Conservation (phyloP, 2,888 invertebrate genomes). For the Stenichneumon culpator region DNA sequence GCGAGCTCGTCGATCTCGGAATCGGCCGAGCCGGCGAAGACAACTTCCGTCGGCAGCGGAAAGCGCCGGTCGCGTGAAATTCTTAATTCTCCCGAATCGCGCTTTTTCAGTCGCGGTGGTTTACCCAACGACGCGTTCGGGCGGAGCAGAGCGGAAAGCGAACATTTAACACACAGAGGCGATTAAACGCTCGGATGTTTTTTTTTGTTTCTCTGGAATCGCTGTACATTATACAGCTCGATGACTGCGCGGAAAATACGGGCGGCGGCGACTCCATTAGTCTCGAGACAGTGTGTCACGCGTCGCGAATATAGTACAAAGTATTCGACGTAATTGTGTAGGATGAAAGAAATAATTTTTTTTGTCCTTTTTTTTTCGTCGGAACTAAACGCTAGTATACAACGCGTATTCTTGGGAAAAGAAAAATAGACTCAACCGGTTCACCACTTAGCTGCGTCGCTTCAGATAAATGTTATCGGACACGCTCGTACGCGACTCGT, state of each 20-base stretch:
- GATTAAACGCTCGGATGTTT: slow-evolving; percentile 25
- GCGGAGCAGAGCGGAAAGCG: neutral
- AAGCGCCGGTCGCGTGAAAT: neutral
- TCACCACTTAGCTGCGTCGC: slow-evolving; percentile 2
- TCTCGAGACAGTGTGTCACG: slow-evolving; percentile 7
- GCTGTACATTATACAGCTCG: neutral
- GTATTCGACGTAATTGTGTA: slow-evolving; percentile 11
- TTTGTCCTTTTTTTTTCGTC: neutral
- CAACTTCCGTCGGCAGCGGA: slow-evolving; percentile 16
- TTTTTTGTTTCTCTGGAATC: neutral
- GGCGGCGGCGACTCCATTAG: slow-evolving; percentile 3
- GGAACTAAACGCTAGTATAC: neutral
- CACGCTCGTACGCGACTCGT: neutral
- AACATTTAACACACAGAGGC: neutral
- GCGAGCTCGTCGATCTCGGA: slow-evolving; percentile 2
- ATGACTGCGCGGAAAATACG: slow-evolving; percentile 17
- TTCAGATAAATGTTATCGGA: slow-evolving; percentile 36
- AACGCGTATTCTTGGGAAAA: slow-evolving; percentile 8
- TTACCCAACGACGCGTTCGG: neutral
- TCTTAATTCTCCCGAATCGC: slow-evolving; percentile 6
- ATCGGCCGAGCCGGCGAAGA: neutral
- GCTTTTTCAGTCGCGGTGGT: neutral
- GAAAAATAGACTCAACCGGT: neutral
- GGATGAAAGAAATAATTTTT: slow-evolving; percentile 10
- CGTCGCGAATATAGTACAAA: slow-evolving; percentile 8